Evolutionary conservation across 2,797 vertebrate genomes (phyloP), one percentile per base, ranked within the genome.

Genomic region (Champsocephalus esox): DNA sequence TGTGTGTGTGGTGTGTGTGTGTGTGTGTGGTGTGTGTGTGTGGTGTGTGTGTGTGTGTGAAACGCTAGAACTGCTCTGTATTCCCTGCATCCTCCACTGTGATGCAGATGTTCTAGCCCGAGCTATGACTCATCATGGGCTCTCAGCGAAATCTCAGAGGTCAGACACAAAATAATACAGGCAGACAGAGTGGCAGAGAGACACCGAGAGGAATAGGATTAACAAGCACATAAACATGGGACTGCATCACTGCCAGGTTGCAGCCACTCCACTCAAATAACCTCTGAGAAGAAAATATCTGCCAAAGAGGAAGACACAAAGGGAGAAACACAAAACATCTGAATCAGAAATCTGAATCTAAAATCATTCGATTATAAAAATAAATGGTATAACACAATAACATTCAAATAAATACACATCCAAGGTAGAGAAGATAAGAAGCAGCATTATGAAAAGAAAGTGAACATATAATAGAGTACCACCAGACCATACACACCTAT

Each of bases 71-170:
- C 87, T 88, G 81, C 73, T 91, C 80, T 82, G 83, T 91, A 83
- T 91, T 89, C 81, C 28, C 56, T 1, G 54, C 55, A 81, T 85
- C 82, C 90, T 38, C 82, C 43, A 17, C 88, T 79, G 85, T 43
- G 90, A 83, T 88, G 87, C 84, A 83, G 83, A 77, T 70, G 81
- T 86, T 87, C 79, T 84, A 84, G 85, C 77, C 85, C 76, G 85
- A 87, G 83, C 88, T 76, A 85, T 94, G 93, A 94, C 87, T 93
- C 93, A 94, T 90, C 90, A 82, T 16, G 43, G 76, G 70, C 80
- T 82, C 83, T 86, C 67, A 75, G 84, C 16, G 50, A 88, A 78
- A 84, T 85, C 82, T 87, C 88, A 68, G 83, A 90, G 92, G 88
- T 92, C 88, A 88, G 79, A 75, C 77, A 83, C 76, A 81, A 79